phyloP scores from a whole-genome alignment of 2,797 vertebrate genomes.

The Parambassis ranga region DNA sequence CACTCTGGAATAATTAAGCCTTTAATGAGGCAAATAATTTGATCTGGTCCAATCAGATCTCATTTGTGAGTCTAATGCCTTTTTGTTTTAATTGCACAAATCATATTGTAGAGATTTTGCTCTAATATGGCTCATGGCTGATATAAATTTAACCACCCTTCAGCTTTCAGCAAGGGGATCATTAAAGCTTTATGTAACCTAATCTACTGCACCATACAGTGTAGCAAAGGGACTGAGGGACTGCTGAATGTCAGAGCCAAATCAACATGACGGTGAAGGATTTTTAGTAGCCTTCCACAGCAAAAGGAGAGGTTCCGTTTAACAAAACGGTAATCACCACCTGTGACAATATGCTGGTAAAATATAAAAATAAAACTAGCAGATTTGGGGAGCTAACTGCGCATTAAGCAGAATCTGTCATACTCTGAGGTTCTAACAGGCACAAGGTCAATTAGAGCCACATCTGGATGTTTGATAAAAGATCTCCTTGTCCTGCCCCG shows the following conservation, averaged over 20 bases:
- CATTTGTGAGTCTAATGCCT: neutral
- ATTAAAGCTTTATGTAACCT: constrained; percentile 54
- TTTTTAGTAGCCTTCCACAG: neutral
- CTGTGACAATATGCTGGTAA: neutral
- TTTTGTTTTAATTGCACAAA: constrained; percentile 27
- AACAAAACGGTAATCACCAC: neutral
- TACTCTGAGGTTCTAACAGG: constrained; percentile 10
- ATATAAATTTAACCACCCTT: constrained; percentile 45
- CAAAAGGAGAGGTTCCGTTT: neutral
- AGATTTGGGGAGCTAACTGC: neutral
- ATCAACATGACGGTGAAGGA: neutral
- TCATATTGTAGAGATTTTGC: constrained; percentile 4
- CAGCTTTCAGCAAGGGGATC: constrained; percentile 39
- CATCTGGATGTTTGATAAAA: constrained; percentile 51
- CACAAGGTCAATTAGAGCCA: constrained; percentile 25
- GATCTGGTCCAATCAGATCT: constrained; percentile 28
- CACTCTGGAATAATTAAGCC: constrained; percentile 17
- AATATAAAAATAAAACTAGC: neutral
- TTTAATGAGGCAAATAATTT: constrained; percentile 41
- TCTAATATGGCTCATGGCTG: constrained; percentile 9
- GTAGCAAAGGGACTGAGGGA: neutral
- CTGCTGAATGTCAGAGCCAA: neutral
- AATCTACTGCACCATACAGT: constrained; percentile 44
- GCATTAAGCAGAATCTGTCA: constrained; percentile 4
- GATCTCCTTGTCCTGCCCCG: constrained; percentile 18